A percentile compares a stretch with the other conserved stretches of the same genome.
These are phyloP conservation scores for Vicugna pacos DNA, from an alignment of 2,113 vertebrate species.

Conservation along the genomic window DNA sequence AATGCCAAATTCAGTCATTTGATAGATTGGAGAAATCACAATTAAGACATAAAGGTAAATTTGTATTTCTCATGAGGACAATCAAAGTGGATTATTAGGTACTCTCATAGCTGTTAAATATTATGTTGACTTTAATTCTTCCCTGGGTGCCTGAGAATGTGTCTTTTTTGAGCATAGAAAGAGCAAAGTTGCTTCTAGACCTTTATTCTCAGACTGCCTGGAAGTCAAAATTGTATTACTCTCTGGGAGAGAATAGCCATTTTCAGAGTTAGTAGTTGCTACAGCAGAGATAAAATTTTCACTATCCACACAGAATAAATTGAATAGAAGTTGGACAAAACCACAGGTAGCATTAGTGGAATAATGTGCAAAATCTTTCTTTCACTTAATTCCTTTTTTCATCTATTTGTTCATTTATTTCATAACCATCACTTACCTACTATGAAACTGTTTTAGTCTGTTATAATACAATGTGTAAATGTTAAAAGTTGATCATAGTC, in stretches of 20 bases:
- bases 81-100: constrained; percentile 63
- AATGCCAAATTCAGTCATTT: constrained; percentile 70
- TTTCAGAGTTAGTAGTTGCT: constrained; percentile 44
- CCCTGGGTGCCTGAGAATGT: constrained; percentile 70
- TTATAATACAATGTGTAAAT: background rate
- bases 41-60: constrained; percentile 70
- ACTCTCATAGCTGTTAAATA: constrained; percentile 76
- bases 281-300: constrained; percentile 43
- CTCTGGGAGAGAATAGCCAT: constrained; percentile 49
- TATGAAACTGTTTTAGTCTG: background rate
- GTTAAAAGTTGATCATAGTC: background rate
- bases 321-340: constrained; percentile 42
- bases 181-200: constrained; percentile 55
- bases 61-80: constrained; percentile 65
- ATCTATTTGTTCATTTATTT: background rate
- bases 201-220: background rate
- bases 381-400: background rate
- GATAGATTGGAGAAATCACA: constrained; percentile 72
- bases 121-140: constrained; percentile 77
- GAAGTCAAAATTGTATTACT: constrained; percentile 60
- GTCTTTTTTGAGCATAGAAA: constrained; percentile 51
- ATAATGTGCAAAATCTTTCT: background rate
- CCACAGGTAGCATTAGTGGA: background rate
- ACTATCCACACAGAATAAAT: background rate
- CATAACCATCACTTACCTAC: background rate